Evolutionary conservation across 2,797 vertebrate genomes (phyloP), one percentile per base, ranked within the genome.

Genomic region (Rhynchonycteris naso): DNA sequence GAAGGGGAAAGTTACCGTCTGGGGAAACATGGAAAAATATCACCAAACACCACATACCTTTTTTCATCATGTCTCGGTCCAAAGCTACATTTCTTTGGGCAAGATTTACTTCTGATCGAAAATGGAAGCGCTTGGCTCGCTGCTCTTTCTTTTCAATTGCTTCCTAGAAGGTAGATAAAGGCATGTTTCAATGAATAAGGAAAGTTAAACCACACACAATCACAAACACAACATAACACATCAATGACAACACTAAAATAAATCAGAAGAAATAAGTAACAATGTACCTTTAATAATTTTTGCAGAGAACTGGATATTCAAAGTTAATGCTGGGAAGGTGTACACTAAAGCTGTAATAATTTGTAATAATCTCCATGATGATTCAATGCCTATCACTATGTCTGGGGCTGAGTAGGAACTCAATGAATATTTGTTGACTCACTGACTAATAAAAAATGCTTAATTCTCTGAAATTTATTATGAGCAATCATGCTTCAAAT

Each of bases 81-180:
- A 99, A 96, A 0, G 99, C 98, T 38, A 99, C 98, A 18, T 99
- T 99, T 92, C 98, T 99, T 97, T 99, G 99, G 26, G 98, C 93
- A 0, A 99, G 97, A 80, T 98, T 99, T 92, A 98, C 99, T 97
- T 99, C 99, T 0, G 98, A 98, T 28, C 98, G 98, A 97, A 99
- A 99, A 97, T 99, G 99, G 92, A 99, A 99, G 38, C 99, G 99
- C 79, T 99, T 99, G 7, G 99, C 99, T 97, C 99, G 98, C 97
- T 99, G 99, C 88, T 99, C 99, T 97, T 99, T 99, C 91, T 98
- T 99, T 98, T 99, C 99, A 15, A 99, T 99, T 1, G 99, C 99
- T 97, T 99, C 99, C 99, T 99, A 97, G 35, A 81, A 97, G 96
- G 96, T 1, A 91, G 78, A 96, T 82, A 91, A 93, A 71, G 1